phyloP scores from a whole-genome alignment of 2,888 invertebrate species.

The Pseudococcus longispinus region DNA sequence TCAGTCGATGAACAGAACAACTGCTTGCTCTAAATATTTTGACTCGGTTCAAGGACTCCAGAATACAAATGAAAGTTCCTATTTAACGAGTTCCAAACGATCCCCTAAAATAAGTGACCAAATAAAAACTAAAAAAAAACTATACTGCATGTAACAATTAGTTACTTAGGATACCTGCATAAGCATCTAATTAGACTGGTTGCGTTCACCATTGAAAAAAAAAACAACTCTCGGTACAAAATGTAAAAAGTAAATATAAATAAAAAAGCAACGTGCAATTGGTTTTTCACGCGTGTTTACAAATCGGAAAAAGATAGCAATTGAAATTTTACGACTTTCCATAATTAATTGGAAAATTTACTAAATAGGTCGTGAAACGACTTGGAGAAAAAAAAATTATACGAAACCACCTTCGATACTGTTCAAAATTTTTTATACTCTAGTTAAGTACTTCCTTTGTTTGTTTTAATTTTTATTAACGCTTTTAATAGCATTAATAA shows the following conservation, averaged over 20 bases:
- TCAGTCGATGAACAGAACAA: too few relatives aligned
- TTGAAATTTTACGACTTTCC: constrained; percentile 20
- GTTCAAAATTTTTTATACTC: constrained; percentile 30
- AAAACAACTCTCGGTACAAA: neutral
- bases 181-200: too few relatives aligned
- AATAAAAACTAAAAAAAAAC: too few relatives aligned
- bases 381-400: neutral
- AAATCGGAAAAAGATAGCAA: neutral
- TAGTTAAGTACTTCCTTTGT: constrained; percentile 43
- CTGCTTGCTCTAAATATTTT: too few relatives aligned
- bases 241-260: neutral
- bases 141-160: too few relatives aligned
- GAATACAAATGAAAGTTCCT: too few relatives aligned
- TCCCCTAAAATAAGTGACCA: too few relatives aligned
- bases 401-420: constrained; percentile 38
- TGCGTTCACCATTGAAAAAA: too few relatives aligned
- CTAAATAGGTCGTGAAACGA: constrained; percentile 30
- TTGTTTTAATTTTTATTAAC: constrained; percentile 42
- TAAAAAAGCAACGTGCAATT: neutral
- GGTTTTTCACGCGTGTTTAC: constrained; percentile 8
- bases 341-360: constrained; percentile 16
- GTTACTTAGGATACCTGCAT: too few relatives aligned
- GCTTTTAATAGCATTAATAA: constrained; percentile 42
- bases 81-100: too few relatives aligned
- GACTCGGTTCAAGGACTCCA: too few relatives aligned